Conservation (phyloP, 2,888 invertebrate species). For the Sarcophaga subvicina region DNA sequence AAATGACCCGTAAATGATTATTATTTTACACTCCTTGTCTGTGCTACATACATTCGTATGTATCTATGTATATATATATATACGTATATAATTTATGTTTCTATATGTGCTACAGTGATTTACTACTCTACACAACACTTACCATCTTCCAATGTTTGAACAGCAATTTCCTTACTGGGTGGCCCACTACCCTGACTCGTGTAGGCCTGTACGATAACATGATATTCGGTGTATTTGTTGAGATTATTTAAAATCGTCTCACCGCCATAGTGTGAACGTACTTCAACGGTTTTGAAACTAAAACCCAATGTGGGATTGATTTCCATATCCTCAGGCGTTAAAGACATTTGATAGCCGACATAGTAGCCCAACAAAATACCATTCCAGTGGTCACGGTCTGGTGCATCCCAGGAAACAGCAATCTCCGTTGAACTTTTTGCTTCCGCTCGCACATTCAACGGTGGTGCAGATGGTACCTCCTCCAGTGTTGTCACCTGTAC, state of each 20-base stretch:
- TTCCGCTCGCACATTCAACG: conserved; percentile 91
- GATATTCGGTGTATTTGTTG: conserved; percentile 90
- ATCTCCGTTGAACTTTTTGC: conserved; percentile 93
- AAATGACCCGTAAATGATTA: too few relatives aligned
- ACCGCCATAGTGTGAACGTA: conserved; percentile 87
- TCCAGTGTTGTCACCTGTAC: conserved; percentile 93
- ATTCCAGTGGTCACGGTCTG: conserved; percentile 92
- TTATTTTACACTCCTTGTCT: too few relatives aligned
- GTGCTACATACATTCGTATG: too few relatives aligned
- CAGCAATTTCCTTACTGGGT: conserved; percentile 89
- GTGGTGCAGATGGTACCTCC: conserved; percentile 92
- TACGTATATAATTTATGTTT: too few relatives aligned
- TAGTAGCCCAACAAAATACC: conserved; percentile 94
- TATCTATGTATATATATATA: too few relatives aligned
- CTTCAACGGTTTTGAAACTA: conserved; percentile 89
- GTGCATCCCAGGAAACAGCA: conserved; percentile 93
- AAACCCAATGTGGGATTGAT: conserved; percentile 84
- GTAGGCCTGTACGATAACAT: conserved; percentile 92
- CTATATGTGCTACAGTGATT: too few relatives aligned
- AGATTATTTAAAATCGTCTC: conserved; percentile 87
- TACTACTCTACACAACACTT: conserved; percentile 73
- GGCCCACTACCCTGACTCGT: conserved; percentile 94
- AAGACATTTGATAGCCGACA: conserved; percentile 89
- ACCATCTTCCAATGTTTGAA: conserved; percentile 93
- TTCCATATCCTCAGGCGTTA: conserved; percentile 81